Base-by-base conservation (phyloP, 2,113 vertebrate species). In the Oryzias curvinotus region DNA sequence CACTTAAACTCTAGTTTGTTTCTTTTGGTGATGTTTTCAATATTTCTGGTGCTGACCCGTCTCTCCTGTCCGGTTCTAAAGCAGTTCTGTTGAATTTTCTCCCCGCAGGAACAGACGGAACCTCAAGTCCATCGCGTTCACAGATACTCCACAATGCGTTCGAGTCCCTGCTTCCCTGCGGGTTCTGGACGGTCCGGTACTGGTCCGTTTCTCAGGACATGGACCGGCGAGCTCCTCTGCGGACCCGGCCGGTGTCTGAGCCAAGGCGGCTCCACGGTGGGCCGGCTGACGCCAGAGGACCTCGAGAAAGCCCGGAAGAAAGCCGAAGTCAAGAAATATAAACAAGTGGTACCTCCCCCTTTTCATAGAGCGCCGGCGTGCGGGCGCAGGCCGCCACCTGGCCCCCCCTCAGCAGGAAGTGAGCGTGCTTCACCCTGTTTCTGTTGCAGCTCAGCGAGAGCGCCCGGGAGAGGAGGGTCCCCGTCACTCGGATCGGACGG, bases 381-480 rank as follows among this genome's bases (percentile, higher is more conserved):
- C 45, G 5, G 7, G 45, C 6, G 17, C 14, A 16, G 45, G 45
- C 5, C 45, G 17, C 6, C 15, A 17, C 45, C 15, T 16, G 1
- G 17, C 45, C 14, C 15, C 45, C 15, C 15, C 17, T 4, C 15
- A 16, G 45, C 36, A 36, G 36, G 36, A 36, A 36, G 36, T 36
- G 36, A 3, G 36, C 3, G 8, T 36, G 8, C 36, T 36, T 36
- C n/a, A 2, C 14, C 50, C 17, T 68, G 52, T 17, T 71, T 66
- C 36, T 69, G 0, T 85, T 78, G 43, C 80, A 98, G 96, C 94
- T 98, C 56, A 96, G 95, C 6, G 94, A 98, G 60, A 88, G 85
- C 30, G 90, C 96, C 14, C 91, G 94, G 56, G 96, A 97, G 76
- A 91, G 93, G 75, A 97, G 93, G 82, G 96, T 97, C 73, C 96